Evolutionary conservation across 2,888 invertebrate species (phyloP), one percentile per base, ranked within the genome.

Genomic region (Anticlea derivata): DNA sequence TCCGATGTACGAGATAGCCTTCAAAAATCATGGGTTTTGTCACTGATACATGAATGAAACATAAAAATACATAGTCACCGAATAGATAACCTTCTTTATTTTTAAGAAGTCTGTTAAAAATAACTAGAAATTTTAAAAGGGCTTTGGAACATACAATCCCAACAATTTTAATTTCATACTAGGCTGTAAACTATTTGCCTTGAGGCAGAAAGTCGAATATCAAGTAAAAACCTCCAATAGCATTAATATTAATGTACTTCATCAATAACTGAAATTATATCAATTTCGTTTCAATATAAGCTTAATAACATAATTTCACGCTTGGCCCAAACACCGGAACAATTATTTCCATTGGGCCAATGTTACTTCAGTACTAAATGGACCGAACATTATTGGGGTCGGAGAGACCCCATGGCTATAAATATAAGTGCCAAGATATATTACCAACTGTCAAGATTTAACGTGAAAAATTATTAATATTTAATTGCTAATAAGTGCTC

Each of bases 341-440:
- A 68, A 77, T 75, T 76, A 75, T 76, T 63, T 74, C 76, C 68
- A 69, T 69, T 63, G 66, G 65, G 54, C 41, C 58, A 60, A 68
- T 62, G 73, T 71, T 70, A 77, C 66, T 69, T 52, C 54, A 47
- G 44, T 58, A 61, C 62, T 62, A 77, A 84, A 80, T 82, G 78
- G 79, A 63, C 68, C 75, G 71, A 69, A 61, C 58, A 58, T 68
- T 65, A 70, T 73, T 72, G 60, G 62, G 61, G 64, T 50, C 67
- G 58, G 41, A 63, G 51, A 61, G 45, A 65, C 66, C 74, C 73
- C 68, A 65, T 65, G 45, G 58, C 68, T 70, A 78, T 78, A 76
- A 76, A 49, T 53, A 44, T 35, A 33, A 30, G 43, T 47, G 50
- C 37, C 39, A 50, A 55, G 44, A 59, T 55, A 51, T 55, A 54